Base-by-base conservation (phyloP, 1,140 invertebrate species). In the Alviniconcha marisindica region DNA sequence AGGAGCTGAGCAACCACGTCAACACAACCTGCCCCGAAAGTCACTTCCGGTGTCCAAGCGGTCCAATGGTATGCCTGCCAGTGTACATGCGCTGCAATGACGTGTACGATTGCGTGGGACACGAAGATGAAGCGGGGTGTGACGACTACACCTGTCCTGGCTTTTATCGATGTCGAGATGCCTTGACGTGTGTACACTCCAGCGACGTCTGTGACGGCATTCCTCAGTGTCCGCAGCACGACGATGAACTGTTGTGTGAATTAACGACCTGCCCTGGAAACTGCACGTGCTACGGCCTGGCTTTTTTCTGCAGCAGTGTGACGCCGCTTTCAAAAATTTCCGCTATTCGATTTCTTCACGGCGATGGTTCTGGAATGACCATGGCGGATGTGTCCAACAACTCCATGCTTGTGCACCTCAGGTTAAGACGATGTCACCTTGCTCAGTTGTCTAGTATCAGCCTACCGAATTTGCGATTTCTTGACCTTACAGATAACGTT, bases 401-500 rank as follows among this genome's bases (percentile, higher is more conserved):
- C 4, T n/a, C 48, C 18, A 31, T 31, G 31, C n/a, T 60, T 18
- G n/a, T 82, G 54, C 38, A 54, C 51, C 5, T 63, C 33, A n/a
- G 24, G 56, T 42, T 63, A 28, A 36, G 31, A 24, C 5, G 42
- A 51, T 44, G 84, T 14, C 18, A 51, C 14, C 24, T 81, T 38
- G 31, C 40, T 12, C 28, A 63, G 56, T 21, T 78, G 51, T 14
- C 36, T 73, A 14, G 54, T 18, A 42, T 33, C 31, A 21, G 10
- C 69, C 36, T 51, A 15, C 28, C 56, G 38, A 51, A 73, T 56
- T 42, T 76, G 24, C 28, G n/a, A 15, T 4, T 33, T 1, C 33
- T 85, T 5, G 63, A 82, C 40, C 51, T 85, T 31, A 78, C 76
- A 10, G 31, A 85, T 36, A 85, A 82, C 40, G 36, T 60, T n/a